A percentile compares a stretch with the other conserved stretches of the same genome.
phyloP scores from a whole-genome alignment of 2,797 vertebrate genomes.

The Anniella stebbinsi region DNA sequence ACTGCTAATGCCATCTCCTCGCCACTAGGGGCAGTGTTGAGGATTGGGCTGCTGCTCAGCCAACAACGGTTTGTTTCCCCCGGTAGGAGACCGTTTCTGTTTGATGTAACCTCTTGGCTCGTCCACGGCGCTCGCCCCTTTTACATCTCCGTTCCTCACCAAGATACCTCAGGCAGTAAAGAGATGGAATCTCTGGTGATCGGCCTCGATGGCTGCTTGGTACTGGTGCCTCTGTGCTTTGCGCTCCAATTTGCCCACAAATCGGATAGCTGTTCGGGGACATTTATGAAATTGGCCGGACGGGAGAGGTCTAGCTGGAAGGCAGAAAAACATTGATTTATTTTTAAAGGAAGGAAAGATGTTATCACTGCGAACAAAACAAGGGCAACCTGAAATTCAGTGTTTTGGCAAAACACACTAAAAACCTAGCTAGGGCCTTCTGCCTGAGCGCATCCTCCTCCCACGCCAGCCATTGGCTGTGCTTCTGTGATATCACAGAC shows the following conservation, averaged over 20 bases:
- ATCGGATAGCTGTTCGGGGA: not conserved
- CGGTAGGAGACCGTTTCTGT: too few relatives aligned
- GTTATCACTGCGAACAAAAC: not conserved
- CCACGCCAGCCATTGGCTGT: not conserved
- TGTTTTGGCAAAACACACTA: not conserved
- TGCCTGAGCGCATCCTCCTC: not conserved
- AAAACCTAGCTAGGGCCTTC: not conserved
- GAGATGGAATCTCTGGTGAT: not conserved
- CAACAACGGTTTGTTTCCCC: too few relatives aligned
- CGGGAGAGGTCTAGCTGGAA: not conserved
- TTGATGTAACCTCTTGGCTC: too few relatives aligned
- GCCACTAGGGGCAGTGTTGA: not conserved
- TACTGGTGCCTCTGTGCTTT: rapidly evolving
- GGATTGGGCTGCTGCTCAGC: not conserved
- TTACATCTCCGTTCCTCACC: too few relatives aligned
- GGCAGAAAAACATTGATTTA: not conserved
- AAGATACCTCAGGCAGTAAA: slow-evolving; percentile 31
- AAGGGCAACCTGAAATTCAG: too few relatives aligned
- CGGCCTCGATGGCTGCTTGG: rapidly evolving
- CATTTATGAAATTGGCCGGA: not conserved
- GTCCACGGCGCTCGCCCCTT: not conserved
- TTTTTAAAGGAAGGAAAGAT: not conserved
- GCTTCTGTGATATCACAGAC: not conserved
- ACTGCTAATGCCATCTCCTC: not conserved
- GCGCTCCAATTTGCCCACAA: not conserved